These are phyloP conservation scores for Antheraea pernyi DNA, from an alignment of 1,140 invertebrate species.

Conservation along the genomic window DNA sequence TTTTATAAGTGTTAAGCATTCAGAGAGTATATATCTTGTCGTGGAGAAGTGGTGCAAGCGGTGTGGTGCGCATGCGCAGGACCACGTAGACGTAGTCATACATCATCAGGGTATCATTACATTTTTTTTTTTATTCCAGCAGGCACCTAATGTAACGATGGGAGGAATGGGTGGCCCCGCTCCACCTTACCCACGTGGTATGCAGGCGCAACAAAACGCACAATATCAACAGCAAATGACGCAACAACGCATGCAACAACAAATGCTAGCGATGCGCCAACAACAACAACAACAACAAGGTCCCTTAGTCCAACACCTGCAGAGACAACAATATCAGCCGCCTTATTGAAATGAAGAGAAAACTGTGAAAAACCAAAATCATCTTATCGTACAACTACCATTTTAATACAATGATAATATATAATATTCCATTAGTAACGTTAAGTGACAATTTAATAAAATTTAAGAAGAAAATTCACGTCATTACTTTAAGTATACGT, in stretches of 20 bases:
- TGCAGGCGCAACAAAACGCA: slow-evolving; percentile 79
- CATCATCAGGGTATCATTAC: too few relatives aligned
- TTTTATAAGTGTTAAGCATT: too few relatives aligned
- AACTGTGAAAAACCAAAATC: neutral
- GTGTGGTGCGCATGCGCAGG: too few relatives aligned
- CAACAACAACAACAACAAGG: slow-evolving; percentile 77
- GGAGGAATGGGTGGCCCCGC: slow-evolving; percentile 83
- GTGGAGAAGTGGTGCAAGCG: too few relatives aligned
- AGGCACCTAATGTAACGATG: slow-evolving; percentile 85
- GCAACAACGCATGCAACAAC: slow-evolving; percentile 80
- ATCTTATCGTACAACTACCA: neutral
- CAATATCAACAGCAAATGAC: slow-evolving; percentile 82
- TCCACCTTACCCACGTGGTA: slow-evolving; percentile 79
- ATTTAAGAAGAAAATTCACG: neutral
- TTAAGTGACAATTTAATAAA: neutral
- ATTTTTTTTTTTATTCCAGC: slow-evolving; percentile 21
- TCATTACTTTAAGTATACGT: neutral
- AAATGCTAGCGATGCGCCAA: slow-evolving; percentile 79
- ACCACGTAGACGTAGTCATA: too few relatives aligned
- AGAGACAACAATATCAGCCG: slow-evolving; percentile 76
- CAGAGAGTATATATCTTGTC: too few relatives aligned
- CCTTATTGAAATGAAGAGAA: slow-evolving; percentile 57
- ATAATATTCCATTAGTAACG: neutral
- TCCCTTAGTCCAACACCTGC: slow-evolving; percentile 77
- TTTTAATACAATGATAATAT: neutral